These are phyloP conservation scores for Prionailurus viverrinus DNA, from an alignment of 2,113 vertebrate species.

Conservation along the genomic window DNA sequence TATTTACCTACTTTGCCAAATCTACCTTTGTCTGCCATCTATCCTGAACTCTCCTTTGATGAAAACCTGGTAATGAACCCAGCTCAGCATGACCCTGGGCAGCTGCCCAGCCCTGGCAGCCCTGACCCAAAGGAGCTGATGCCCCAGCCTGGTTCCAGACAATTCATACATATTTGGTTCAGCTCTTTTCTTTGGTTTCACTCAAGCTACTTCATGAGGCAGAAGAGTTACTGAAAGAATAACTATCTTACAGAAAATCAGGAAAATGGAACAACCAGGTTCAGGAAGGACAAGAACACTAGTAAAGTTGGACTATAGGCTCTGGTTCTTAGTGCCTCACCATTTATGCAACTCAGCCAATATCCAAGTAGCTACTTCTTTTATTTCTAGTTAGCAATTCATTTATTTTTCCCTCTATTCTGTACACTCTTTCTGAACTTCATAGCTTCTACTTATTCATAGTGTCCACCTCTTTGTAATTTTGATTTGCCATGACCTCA, in stretches of 20 bases:
- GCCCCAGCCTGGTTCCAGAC: not conserved
- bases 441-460: not conserved
- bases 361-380: not conserved
- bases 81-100: not conserved
- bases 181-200: not conserved
- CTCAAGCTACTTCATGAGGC: not conserved
- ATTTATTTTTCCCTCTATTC: not conserved
- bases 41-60: not conserved
- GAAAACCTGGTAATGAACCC: not conserved
- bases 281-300: not conserved
- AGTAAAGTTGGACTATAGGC: not conserved
- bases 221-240: not conserved
- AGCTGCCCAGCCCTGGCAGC: not conserved
- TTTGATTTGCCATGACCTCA: not conserved
- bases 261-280: not conserved
- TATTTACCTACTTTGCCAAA: not conserved
- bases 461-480: not conserved
- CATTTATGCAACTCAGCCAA: not conserved
- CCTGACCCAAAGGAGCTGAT: not conserved
- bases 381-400: not conserved
- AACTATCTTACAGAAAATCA: not conserved
- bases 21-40: not conserved
- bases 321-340: not conserved
- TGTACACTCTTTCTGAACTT: not conserved
- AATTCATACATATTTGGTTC: not conserved